phyloP scores from a whole-genome alignment of 2,888 invertebrate species.

The Drosophila sordidula region DNA sequence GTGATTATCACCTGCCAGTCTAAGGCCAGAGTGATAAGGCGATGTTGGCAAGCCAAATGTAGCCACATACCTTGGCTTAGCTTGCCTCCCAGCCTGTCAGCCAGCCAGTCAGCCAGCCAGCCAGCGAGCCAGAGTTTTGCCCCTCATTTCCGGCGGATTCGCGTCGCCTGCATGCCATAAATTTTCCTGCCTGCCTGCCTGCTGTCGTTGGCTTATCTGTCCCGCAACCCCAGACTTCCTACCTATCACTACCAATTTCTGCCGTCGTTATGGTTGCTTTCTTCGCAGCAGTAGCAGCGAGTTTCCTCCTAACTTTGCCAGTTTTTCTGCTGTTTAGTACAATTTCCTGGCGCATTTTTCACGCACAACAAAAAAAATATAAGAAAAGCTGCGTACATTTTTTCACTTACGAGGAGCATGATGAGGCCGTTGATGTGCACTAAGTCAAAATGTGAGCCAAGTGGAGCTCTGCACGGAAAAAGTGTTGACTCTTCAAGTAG shows the following conservation, averaged over 20 bases:
- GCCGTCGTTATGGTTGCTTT: conserved; percentile 60
- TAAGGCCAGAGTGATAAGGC: conserved; percentile 37
- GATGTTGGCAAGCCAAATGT: conserved; percentile 20
- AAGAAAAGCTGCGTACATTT: conserved; percentile 47
- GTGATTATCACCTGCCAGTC: conserved; percentile 74
- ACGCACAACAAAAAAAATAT: conserved; percentile 35
- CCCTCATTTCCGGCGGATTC: conserved; percentile 70
- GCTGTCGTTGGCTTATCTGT: conserved; percentile 64
- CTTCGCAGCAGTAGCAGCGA: conserved; percentile 29
- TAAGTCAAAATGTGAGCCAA: conserved; percentile 64
- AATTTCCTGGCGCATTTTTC: conserved; percentile 75
- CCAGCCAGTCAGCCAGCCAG: neutral
- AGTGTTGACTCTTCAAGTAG: conserved; percentile 57
- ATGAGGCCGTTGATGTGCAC: conserved; percentile 64
- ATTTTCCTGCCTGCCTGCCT: conserved; percentile 59
- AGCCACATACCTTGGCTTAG: conserved; percentile 12
- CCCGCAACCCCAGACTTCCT: neutral
- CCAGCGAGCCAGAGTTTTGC: conserved; percentile 44
- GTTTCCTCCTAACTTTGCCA: conserved; percentile 41
- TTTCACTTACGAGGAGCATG: conserved; percentile 66
- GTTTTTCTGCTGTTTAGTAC: conserved; percentile 65
- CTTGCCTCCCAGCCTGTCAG: neutral
- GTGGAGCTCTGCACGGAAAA: conserved; percentile 26
- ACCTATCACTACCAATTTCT: conserved; percentile 9
- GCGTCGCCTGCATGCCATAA: conserved; percentile 72